Evolutionary conservation across 2,797 vertebrate species (phyloP).

Genomic region (Danio kyathit): DNA sequence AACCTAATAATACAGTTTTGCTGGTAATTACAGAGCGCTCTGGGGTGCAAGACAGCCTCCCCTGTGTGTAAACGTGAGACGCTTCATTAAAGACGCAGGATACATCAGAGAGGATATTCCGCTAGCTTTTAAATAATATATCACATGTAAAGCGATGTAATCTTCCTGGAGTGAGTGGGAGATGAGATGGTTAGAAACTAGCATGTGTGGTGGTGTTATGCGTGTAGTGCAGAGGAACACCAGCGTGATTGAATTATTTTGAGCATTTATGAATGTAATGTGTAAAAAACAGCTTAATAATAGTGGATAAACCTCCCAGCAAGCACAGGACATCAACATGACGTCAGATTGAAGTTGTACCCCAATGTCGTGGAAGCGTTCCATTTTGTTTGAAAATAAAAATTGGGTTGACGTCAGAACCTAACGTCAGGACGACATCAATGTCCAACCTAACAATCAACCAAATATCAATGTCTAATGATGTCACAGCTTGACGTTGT

Average conservation of each 20-base stretch:
- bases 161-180: conserved; percentile 36
- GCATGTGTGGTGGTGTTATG: neutral
- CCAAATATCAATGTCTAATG: no score
- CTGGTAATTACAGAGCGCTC: conserved; percentile 51
- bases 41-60: conserved; percentile 18
- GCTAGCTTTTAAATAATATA: conserved; percentile 49
- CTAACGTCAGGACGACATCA: no score
- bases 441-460: no score
- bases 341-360: no score
- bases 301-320: no score
- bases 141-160: conserved; percentile 40
- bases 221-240: neutral
- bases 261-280: neutral
- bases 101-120: conserved; percentile 19
- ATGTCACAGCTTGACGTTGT: no score
- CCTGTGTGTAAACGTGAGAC: conserved; percentile 35
- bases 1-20: conserved; percentile 52
- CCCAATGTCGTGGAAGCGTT: no score
- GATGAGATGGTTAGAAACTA: conserved; percentile 21
- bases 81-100: conserved; percentile 35
- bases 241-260: neutral
- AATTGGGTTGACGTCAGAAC: no score
- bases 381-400: no score
- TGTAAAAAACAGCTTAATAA: neutral
- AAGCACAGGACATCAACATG: no score